Conservation (phyloP, 2,888 invertebrate species). For the Eupithecia pulchellata region DNA sequence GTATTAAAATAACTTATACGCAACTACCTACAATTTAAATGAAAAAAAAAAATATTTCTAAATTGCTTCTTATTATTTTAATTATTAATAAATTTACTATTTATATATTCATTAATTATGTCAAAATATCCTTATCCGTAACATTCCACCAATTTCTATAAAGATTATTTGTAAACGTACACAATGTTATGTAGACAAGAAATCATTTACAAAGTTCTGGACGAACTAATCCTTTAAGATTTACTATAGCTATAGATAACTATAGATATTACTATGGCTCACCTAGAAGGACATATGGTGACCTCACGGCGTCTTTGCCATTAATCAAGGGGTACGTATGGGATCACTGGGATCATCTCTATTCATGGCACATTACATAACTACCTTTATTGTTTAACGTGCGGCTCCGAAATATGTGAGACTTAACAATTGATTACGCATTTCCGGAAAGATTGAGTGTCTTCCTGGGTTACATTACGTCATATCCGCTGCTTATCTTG, state of each 20-base stretch:
- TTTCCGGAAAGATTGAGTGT: constrained; percentile 27
- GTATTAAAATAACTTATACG: too few species aligned
- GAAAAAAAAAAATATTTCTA: too few species aligned
- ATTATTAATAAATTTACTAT: too few species aligned
- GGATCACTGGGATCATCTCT: constrained; percentile 13
- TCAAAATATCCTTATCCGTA: too few species aligned
- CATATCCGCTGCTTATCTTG: neutral
- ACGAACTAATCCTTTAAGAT: neutral
- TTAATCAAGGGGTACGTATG: constrained; percentile 17
- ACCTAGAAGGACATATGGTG: neutral
- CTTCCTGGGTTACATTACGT: constrained; percentile 9
- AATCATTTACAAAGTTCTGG: neutral
- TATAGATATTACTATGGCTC: too few species aligned
- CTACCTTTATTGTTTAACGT: neutral
- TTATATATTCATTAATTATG: too few species aligned
- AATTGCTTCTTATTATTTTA: too few species aligned
- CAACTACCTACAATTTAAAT: too few species aligned
- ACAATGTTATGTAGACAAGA: neutral
- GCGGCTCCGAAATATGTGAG: neutral
- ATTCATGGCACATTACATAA: constrained; percentile 19
- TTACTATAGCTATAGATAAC: neutral
- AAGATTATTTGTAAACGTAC: neutral
- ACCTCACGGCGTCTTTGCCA: neutral
- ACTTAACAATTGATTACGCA: constrained; percentile 35
- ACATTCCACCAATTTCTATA: too few species aligned